Percentiles rank a stretch among this genome's conserved stretches.
These are phyloP conservation scores for Lymantria dispar DNA, from an alignment of 2,888 invertebrate genomes.

Conservation along the genomic window DNA sequence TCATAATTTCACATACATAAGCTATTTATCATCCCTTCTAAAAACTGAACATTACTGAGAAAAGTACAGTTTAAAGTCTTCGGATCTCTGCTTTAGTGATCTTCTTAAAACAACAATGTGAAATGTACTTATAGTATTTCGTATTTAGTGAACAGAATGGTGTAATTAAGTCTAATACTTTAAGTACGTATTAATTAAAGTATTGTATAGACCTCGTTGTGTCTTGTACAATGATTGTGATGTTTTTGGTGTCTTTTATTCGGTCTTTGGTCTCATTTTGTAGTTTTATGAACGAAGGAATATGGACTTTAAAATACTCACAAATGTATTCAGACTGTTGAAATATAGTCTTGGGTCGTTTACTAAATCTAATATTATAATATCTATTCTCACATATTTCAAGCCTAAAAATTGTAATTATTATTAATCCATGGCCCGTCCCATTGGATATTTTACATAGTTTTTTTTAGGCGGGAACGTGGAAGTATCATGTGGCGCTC, in stretches of 20 bases:
- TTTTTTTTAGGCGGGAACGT: too few species aligned
- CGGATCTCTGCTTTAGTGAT: background rate
- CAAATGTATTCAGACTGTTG: background rate
- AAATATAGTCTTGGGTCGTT: too few species aligned
- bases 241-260: slow-evolving; percentile 18
- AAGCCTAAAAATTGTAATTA: too few species aligned
- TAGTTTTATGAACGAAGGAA: slow-evolving; percentile 14
- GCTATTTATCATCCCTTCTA: background rate
- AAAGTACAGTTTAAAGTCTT: background rate
- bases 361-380: too few species aligned
- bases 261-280: slow-evolving; percentile 28
- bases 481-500: too few species aligned
- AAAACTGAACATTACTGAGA: background rate
- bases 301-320: slow-evolving; percentile 14
- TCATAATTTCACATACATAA: too few species aligned
- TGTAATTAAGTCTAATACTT: slow-evolving; percentile 1
- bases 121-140: slow-evolving; percentile 9
- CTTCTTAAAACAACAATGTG: slow-evolving; percentile 5
- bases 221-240: slow-evolving; percentile 16
- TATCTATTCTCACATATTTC: too few species aligned
- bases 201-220: slow-evolving; percentile 9
- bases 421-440: too few species aligned
- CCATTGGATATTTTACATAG: too few species aligned
- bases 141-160: slow-evolving; percentile 13
- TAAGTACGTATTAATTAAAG: slow-evolving; percentile 12